A percentile compares a stretch with the other conserved stretches of the same genome.
phyloP scores from a whole-genome alignment of 2,113 vertebrate species.

The Anseranas semipalmata region DNA sequence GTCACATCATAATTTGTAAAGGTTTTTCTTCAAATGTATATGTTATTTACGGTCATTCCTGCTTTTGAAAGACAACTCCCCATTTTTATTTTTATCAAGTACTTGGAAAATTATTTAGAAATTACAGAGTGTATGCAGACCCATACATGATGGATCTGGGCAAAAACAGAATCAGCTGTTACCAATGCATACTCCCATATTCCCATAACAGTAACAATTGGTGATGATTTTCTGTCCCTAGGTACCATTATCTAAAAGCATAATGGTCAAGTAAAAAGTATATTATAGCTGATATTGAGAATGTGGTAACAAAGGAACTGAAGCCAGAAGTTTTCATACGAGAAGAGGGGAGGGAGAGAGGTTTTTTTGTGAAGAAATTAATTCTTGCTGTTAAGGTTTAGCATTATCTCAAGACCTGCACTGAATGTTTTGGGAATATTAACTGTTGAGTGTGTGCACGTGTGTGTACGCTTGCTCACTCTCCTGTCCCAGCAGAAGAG shows the following conservation, averaged over 20 bases:
- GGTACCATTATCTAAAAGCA: background rate
- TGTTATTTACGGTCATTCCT: background rate
- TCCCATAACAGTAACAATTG: background rate
- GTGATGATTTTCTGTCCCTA: background rate
- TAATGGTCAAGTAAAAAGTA: background rate
- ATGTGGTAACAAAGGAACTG: background rate
- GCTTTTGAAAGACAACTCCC: background rate
- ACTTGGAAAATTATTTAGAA: background rate
- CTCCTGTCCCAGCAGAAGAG: background rate
- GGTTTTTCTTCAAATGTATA: background rate
- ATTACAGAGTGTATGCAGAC: background rate
- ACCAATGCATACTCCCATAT: background rate
- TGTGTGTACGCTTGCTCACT: fast-evolving
- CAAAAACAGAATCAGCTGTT: background rate
- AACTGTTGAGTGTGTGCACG: background rate
- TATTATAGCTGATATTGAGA: background rate
- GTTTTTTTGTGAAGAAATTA: background rate
- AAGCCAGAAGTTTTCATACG: background rate
- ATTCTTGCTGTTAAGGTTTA: background rate
- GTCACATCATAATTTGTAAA: background rate
- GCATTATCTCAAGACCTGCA: background rate
- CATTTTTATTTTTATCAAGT: background rate
- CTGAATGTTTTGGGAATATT: background rate
- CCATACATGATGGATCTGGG: background rate
- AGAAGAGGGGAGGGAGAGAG: background rate